phyloP scores from a whole-genome alignment of 2,113 vertebrate species.

The Eurypyga helias region DNA sequence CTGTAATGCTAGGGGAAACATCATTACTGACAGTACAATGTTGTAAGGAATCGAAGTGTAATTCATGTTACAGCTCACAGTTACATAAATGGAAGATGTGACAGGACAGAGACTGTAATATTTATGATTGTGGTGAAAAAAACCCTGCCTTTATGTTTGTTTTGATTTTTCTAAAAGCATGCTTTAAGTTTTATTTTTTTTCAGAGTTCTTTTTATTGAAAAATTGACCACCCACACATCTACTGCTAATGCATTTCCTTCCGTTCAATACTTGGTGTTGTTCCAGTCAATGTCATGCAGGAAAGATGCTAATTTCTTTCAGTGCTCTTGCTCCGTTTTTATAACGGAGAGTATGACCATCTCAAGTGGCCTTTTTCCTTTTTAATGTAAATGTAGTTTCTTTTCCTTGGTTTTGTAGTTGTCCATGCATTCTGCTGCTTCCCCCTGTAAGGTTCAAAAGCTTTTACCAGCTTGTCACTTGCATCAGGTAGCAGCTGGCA shows the following conservation, averaged over 20 bases:
- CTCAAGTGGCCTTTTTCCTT: neutral
- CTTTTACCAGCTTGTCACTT: conserved; percentile 15
- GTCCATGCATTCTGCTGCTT: neutral
- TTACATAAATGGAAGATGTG: neutral
- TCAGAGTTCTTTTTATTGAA: neutral
- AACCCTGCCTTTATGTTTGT: neutral
- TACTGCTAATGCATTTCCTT: neutral
- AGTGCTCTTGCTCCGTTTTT: neutral
- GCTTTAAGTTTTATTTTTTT: neutral
- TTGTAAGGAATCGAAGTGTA: neutral
- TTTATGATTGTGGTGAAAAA: neutral
- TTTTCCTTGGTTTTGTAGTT: neutral
- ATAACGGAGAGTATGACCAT: neutral
- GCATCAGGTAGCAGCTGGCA: neutral
- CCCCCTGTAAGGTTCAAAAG: neutral
- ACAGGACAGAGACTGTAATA: neutral
- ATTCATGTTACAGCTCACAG: neutral
- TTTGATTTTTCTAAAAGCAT: neutral
- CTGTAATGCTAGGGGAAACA: neutral
- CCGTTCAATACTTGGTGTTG: neutral
- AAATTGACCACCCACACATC: neutral
- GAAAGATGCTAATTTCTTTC: neutral
- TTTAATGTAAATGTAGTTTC: neutral
- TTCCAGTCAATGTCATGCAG: neutral
- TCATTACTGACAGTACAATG: neutral